Evolutionary conservation across 2,113 vertebrate species (phyloP).

Genomic region (Megaceryle torquata): DNA sequence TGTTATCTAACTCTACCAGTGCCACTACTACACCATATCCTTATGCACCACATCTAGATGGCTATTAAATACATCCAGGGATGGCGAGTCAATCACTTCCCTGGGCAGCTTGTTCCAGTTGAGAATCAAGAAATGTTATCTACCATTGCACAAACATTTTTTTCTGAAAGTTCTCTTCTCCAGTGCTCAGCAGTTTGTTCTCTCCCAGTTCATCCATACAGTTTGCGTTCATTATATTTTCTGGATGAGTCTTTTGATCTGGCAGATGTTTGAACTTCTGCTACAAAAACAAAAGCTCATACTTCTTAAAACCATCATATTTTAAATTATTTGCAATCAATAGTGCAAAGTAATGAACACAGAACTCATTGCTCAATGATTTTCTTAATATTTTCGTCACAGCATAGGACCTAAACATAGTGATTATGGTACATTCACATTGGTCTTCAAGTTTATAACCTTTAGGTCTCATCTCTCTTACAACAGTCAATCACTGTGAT

Average conservation of each 20-base stretch:
- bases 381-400: neutral
- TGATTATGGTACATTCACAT: neutral
- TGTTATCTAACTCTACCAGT: too few relatives aligned
- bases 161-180: neutral
- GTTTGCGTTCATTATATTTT: neutral
- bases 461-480: neutral
- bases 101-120: neutral
- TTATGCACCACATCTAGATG: too few relatives aligned
- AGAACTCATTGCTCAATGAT: neutral
- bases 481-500: accelerated
- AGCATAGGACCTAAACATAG: neutral
- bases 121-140: neutral
- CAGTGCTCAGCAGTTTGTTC: neutral
- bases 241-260: neutral
- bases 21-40: too few relatives aligned
- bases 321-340: neutral
- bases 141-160: neutral
- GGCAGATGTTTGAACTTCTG: neutral
- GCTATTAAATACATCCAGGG: too few relatives aligned
- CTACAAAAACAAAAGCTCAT: neutral
- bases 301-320: neutral
- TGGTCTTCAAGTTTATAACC: neutral
- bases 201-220: accelerated
- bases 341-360: neutral
- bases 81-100: too few relatives aligned